Conservation (phyloP, 1,140 invertebrate genomes). For the Diabrotica virgifera region DNA sequence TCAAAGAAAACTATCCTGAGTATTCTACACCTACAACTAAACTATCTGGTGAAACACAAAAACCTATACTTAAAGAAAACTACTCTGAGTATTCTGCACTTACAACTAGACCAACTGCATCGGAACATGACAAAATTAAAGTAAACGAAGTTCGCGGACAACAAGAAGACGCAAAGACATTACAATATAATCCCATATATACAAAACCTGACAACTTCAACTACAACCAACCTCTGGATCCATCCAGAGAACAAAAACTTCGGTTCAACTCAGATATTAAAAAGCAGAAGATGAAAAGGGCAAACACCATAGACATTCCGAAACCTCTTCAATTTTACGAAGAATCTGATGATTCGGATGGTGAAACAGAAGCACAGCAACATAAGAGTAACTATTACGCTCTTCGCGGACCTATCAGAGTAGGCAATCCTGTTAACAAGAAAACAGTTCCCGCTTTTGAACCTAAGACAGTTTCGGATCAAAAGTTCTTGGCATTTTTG, state of each 20-base stretch:
- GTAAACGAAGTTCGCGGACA: neutral
- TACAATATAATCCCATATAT: slow-evolving; percentile 30
- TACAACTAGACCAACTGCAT: neutral
- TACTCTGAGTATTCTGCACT: neutral
- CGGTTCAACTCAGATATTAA: slow-evolving; percentile 60
- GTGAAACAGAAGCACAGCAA: slow-evolving; percentile 41
- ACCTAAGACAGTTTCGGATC: slow-evolving; percentile 80
- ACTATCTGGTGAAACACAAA: neutral
- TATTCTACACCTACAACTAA: neutral
- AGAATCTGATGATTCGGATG: slow-evolving; percentile 48
- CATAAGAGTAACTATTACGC: slow-evolving; percentile 50
- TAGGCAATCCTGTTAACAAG: slow-evolving; percentile 49
- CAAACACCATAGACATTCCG: slow-evolving; percentile 84
- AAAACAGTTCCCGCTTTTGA: slow-evolving; percentile 64
- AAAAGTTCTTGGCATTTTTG: slow-evolving; percentile 79
- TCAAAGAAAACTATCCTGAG: neutral
- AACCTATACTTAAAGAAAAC: neutral
- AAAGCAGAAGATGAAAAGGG: slow-evolving; percentile 77
- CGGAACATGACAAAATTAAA: neutral
- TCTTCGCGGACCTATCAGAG: slow-evolving; percentile 56
- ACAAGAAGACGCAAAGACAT: slow-evolving; percentile 2
- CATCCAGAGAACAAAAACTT: slow-evolving; percentile 37
- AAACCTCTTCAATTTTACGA: slow-evolving; percentile 61
- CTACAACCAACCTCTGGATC: neutral
- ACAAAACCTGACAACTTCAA: slow-evolving; percentile 15